Evolutionary conservation across 2,113 vertebrate genomes (phyloP).

Genomic region (Strix uralensis): DNA sequence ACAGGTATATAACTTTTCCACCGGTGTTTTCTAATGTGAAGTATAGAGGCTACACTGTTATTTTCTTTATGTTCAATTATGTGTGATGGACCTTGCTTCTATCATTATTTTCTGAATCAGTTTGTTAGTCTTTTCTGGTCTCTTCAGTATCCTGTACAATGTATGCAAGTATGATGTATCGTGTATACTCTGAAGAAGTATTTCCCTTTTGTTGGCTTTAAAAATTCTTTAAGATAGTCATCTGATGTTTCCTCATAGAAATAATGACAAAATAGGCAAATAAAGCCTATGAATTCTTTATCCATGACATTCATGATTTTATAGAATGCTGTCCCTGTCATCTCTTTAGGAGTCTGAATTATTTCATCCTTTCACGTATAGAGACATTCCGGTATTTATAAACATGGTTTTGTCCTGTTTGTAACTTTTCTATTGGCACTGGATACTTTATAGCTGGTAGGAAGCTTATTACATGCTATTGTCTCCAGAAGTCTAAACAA

Average conservation of each 20-base stretch:
- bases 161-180: neutral
- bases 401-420: neutral
- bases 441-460: neutral
- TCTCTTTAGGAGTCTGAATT: neutral
- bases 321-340: neutral
- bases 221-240: neutral
- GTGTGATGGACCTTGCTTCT: neutral
- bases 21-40: neutral
- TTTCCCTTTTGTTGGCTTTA: neutral
- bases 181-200: neutral
- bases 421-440: neutral
- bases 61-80: neutral
- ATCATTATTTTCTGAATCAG: neutral
- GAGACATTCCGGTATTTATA: neutral
- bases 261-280: neutral
- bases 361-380: neutral
- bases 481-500: neutral
- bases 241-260: neutral
- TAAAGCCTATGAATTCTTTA: neutral
- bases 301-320: neutral
- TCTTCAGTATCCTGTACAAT: neutral
- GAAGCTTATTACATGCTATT: neutral
- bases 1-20: neutral
- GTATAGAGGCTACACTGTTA: neutral
- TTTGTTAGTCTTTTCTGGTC: neutral